A percentile compares a stretch with the other conserved stretches of the same genome.
These are phyloP conservation scores for Morelia viridis DNA, from an alignment of 2,797 vertebrate genomes.

Conservation along the genomic window DNA sequence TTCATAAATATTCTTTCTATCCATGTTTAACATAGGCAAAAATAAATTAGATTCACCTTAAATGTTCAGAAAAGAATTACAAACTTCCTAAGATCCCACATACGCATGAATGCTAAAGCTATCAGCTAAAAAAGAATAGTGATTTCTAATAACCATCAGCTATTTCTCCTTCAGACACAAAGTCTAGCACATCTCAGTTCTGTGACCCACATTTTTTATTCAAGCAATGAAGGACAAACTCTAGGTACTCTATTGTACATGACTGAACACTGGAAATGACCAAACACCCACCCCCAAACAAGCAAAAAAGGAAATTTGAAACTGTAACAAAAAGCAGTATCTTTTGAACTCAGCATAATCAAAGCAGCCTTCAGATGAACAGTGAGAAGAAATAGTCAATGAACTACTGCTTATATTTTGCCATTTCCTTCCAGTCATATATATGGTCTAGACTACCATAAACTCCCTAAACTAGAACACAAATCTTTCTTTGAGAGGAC, in stretches of 20 bases:
- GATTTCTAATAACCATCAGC: conserved; percentile 34
- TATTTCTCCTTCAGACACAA: conserved; percentile 47
- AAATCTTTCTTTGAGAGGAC: not conserved
- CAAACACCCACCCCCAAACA: not conserved
- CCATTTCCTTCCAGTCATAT: not conserved
- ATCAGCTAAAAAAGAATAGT: conserved; percentile 29
- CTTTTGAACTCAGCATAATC: conserved; percentile 4
- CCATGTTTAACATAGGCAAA: not conserved
- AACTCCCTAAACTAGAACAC: not conserved
- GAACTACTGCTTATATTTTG: not conserved
- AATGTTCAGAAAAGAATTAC: not conserved
- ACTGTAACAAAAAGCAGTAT: not conserved
- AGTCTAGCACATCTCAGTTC: conserved; percentile 9
- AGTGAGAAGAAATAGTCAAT: not conserved
- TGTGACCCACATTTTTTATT: conserved; percentile 57
- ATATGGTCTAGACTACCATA: not conserved
- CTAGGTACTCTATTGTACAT: conserved; percentile 36
- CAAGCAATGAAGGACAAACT: conserved; percentile 22
- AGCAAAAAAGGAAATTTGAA: not conserved
- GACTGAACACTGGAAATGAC: not conserved
- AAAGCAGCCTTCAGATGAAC: not conserved
- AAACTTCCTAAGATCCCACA: not conserved
- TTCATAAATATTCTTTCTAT: not conserved
- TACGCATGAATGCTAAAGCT: not conserved
- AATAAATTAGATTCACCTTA: not conserved